A percentile compares a stretch with the other conserved stretches of the same genome.
Conservation (phyloP, 2,113 vertebrate species). For the rabbit (Oryctolagus cuniculus) region mOryCun1.1 NC_091436.1:41800501-41801000, state of each 20-base stretch:
- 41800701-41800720: neutral
- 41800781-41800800: neutral
- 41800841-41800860: neutral
- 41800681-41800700: neutral
- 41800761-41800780: neutral
- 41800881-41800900: neutral
- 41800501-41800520: too few species aligned
- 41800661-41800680: neutral
- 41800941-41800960: neutral
- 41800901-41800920: neutral
- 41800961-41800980: neutral
- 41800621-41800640: too few species aligned
- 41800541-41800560: neutral
- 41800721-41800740: neutral
- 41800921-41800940: neutral
- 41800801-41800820: neutral
- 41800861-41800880: neutral
- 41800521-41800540: neutral
- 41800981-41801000: neutral
- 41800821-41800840: neutral
- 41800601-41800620: too few species aligned
- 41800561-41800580: too few species aligned
- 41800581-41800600: too few species aligned
- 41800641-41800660: neutral
- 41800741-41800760: neutral